phyloP scores from a whole-genome alignment of 2,113 vertebrate species.

The Equus quagga region DNA sequence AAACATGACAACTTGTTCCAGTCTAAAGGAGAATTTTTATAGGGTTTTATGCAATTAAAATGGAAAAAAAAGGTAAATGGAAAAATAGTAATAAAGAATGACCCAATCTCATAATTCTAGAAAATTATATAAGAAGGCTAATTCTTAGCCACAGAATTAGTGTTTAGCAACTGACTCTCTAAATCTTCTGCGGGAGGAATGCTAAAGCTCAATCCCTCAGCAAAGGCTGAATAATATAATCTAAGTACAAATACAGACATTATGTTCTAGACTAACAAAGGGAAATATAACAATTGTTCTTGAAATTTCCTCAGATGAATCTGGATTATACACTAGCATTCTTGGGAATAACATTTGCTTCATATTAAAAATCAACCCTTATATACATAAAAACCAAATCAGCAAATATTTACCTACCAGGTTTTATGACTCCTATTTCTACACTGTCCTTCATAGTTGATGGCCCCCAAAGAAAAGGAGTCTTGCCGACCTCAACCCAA shows the following conservation, averaged over 20 bases:
- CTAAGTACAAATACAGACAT: neutral
- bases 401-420: neutral
- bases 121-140: neutral
- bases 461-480: neutral
- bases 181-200: neutral
- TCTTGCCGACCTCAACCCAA: neutral
- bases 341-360: neutral
- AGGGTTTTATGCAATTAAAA: neutral
- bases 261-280: neutral
- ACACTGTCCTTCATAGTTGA: neutral
- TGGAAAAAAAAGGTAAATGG: neutral
- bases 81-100: constrained; percentile 37
- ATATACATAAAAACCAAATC: neutral
- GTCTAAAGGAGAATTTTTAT: neutral
- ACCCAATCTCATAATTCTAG: neutral
- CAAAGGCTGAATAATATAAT: neutral
- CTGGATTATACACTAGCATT: neutral
- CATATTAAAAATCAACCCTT: neutral
- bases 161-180: neutral
- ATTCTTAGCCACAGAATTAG: neutral
- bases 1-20: neutral
- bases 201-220: neutral
- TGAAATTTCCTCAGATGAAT: neutral
- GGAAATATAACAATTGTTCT: neutral
- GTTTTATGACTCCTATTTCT: neutral